Percentiles rank a stretch among this genome's conserved stretches.
Conservation (phyloP, 2,113 vertebrate species). For the Prunella fulvescens region DNA sequence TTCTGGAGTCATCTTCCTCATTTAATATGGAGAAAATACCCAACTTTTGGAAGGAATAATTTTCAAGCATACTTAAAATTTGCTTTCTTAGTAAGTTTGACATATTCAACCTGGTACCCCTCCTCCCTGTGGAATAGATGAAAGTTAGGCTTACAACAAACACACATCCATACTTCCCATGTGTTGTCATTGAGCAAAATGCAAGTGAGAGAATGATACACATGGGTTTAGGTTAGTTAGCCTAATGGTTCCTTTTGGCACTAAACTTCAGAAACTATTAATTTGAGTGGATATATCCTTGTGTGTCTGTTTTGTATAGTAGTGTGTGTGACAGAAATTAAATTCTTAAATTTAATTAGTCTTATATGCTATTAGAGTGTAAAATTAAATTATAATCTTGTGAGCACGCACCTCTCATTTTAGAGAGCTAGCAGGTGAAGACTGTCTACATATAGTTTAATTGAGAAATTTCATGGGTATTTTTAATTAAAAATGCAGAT, state of each 20-base stretch:
- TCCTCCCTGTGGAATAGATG: accelerated
- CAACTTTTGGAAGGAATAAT: background rate
- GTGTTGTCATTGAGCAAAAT: background rate
- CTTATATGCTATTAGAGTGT: background rate
- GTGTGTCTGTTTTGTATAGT: background rate
- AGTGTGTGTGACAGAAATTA: background rate
- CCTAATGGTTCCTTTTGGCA: background rate
- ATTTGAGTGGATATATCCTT: background rate
- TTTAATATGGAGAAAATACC: background rate
- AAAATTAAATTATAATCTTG: background rate
- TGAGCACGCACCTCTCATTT: background rate
- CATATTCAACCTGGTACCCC: background rate
- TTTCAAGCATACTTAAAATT: background rate
- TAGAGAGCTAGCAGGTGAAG: background rate
- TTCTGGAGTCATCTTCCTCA: background rate
- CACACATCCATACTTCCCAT: background rate
- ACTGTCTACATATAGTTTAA: background rate
- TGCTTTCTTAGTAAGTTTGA: background rate
- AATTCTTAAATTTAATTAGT: background rate
- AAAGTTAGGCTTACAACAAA: background rate
- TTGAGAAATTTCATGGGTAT: background rate
- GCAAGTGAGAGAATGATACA: background rate
- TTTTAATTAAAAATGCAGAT: background rate
- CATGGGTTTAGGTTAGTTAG: background rate
- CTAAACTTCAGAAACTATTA: background rate